phyloP scores from a whole-genome alignment of 2,113 vertebrate genomes.

The Poicephalus gulielmi region DNA sequence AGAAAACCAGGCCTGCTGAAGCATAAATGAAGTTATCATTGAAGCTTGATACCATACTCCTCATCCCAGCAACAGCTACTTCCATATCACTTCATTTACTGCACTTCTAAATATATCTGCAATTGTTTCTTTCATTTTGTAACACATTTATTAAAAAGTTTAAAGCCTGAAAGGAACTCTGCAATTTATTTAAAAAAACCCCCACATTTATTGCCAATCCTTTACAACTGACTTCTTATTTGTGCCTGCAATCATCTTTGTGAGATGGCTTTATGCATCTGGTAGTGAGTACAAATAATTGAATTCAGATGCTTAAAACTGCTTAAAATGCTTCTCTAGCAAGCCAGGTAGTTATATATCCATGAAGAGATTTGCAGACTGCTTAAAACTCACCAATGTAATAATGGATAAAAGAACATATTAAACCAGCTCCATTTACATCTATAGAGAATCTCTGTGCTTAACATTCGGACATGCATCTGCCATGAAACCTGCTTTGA shows the following conservation, averaged over 20 bases:
- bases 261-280: not conserved
- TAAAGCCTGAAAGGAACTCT: not conserved
- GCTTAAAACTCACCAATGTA: not conserved
- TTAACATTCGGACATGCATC: not conserved
- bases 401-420: not conserved
- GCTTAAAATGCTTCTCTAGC: not conserved
- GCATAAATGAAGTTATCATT: not conserved
- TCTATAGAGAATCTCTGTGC: not conserved
- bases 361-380: not conserved
- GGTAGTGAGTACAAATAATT: not conserved
- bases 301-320: not conserved
- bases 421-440: not conserved
- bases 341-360: not conserved
- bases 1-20: conserved; percentile 2
- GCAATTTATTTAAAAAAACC: not conserved
- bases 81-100: not conserved
- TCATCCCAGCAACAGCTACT: not conserved
- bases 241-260: not conserved
- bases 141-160: not conserved
- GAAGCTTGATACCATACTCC: not conserved
- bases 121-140: not conserved
- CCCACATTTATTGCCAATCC: not conserved
- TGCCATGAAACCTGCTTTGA: not conserved
- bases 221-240: not conserved
- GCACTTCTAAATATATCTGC: not conserved